Evolutionary conservation across 2,888 invertebrate species (phyloP).

Genomic region (Megalurothrips usitatus): DNA sequence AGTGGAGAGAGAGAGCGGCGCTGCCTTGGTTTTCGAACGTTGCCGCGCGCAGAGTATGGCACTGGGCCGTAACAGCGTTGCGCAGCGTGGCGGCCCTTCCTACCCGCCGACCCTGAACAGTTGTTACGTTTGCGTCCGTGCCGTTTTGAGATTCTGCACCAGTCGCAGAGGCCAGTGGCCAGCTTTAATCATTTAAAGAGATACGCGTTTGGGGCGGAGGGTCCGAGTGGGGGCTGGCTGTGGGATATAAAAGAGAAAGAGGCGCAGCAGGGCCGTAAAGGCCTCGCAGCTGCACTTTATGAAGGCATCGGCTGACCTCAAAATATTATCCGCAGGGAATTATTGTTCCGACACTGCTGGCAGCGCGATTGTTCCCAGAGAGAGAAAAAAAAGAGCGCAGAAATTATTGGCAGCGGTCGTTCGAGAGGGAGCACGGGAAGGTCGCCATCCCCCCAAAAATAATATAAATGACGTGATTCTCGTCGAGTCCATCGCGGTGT

Average conservation of each 20-base stretch:
- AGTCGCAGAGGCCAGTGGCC: slow-evolving; percentile 4
- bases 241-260: slow-evolving; percentile 6
- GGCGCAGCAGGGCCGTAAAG: not conserved
- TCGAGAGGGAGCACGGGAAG: not conserved
- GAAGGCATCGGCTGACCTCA: slow-evolving; percentile 21
- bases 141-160: not conserved
- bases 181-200: slow-evolving; percentile 23
- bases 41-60: too few species aligned
- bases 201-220: not conserved
- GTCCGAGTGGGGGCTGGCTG: not conserved
- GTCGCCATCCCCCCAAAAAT: too few species aligned
- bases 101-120: not conserved
- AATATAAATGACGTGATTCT: too few species aligned
- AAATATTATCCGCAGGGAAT: slow-evolving; percentile 7
- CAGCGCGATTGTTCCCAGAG: not conserved
- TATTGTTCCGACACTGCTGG: not conserved
- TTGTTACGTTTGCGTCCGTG: not conserved
- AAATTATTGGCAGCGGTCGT: not conserved
- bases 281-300: slow-evolving; percentile 18
- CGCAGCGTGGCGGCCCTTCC: too few species aligned
- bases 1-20: too few species aligned
- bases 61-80: too few species aligned
- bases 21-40: too few species aligned
- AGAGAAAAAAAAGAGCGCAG: not conserved
- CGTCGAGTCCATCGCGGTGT: too few species aligned